Conservation (phyloP, 2,113 vertebrate genomes). For the Cynocephalus volans region DNA sequence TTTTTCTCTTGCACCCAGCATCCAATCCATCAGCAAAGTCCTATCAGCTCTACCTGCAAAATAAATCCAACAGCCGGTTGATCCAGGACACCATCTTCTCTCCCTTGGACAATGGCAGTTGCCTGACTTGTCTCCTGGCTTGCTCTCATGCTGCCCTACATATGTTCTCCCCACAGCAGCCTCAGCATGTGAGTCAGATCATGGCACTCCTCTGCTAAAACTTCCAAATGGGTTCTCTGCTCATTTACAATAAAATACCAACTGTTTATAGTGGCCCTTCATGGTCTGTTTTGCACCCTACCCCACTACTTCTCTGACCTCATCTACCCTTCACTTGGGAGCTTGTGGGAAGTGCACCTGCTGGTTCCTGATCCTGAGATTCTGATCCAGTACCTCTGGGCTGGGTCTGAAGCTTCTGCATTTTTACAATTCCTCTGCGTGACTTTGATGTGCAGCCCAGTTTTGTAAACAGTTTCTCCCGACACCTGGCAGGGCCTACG, state of each 20-base stretch:
- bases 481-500: not conserved
- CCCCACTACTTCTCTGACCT: not conserved
- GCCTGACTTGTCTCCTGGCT: not conserved
- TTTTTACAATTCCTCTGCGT: not conserved
- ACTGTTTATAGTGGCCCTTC: not conserved
- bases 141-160: fast-evolving
- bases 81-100: not conserved
- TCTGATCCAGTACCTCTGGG: not conserved
- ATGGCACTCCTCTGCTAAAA: not conserved
- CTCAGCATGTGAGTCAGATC: not conserved
- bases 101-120: not conserved
- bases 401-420: too few relatives aligned
- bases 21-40: not conserved
- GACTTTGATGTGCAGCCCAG: not conserved
- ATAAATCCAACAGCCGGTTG: not conserved
- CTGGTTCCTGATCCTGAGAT: not conserved
- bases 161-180: not conserved
- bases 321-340: not conserved
- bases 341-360: not conserved
- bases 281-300: not conserved
- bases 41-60: not conserved
- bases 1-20: not conserved
- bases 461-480: not conserved
- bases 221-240: not conserved
- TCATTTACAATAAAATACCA: not conserved